phyloP scores from a whole-genome alignment of 1,140 invertebrate species.

The Saccostrea glomerata region DNA sequence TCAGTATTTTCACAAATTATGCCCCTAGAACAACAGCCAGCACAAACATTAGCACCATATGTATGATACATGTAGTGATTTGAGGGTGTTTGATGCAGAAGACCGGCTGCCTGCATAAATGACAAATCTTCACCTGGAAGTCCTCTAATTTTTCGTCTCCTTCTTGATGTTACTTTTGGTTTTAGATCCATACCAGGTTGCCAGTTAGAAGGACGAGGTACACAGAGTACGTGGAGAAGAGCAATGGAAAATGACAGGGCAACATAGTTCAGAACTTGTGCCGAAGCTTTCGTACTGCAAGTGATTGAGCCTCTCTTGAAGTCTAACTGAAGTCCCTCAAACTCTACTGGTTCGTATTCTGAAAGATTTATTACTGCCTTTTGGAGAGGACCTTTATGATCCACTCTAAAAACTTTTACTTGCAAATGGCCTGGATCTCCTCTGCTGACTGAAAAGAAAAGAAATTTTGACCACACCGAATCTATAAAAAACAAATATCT shows the following conservation, averaged over 20 bases:
- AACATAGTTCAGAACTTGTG: conserved; percentile 68
- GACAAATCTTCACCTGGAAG: conserved; percentile 25
- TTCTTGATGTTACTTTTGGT: not conserved
- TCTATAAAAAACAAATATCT: not conserved
- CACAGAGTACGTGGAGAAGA: conserved; percentile 74
- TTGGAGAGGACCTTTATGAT: not conserved
- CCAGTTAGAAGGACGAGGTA: conserved; percentile 68
- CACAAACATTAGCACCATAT: not conserved
- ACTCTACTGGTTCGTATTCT: not conserved
- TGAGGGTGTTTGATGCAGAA: not conserved
- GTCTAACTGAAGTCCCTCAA: not conserved
- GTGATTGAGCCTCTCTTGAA: not conserved
- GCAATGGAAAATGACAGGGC: conserved; percentile 71
- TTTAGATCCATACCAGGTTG: conserved; percentile 57
- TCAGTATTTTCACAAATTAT: not conserved
- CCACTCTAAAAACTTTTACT: not conserved
- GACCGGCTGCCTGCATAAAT: conserved; percentile 34
- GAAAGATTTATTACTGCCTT: not conserved
- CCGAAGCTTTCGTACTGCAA: not conserved
- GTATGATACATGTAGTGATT: conserved; percentile 56
- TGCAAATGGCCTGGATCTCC: not conserved
- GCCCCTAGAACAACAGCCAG: conserved; percentile 11
- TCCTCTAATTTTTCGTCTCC: not conserved
- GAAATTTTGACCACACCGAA: not conserved
- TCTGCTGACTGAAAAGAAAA: not conserved